Base-by-base conservation (phyloP, 2,888 invertebrate species). In the Eurytoma adleriae region DNA sequence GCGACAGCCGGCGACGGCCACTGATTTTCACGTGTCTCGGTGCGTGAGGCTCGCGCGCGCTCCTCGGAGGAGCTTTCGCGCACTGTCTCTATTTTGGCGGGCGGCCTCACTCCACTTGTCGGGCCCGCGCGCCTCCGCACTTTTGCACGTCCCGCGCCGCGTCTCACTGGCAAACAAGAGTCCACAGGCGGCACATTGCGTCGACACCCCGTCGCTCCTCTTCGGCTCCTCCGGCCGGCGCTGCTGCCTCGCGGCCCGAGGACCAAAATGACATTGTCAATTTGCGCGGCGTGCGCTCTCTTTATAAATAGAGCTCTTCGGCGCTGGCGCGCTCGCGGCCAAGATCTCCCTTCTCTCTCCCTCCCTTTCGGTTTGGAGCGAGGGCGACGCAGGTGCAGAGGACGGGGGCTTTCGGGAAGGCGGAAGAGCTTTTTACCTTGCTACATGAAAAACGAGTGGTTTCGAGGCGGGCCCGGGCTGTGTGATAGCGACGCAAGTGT, bases 391-490 rank as follows among this genome's bases (percentile, higher is more conserved):
- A 20, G 18, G 52, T 0, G 50, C 1, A n/a, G 27, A 59, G 3
- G 24, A 61, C n/a, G 69, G 20, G 13, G 56, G 59, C 3, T 57
- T 12, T n/a, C n/a, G 56, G 4, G 2, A 24, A 54, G 40, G 20
- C 7, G 13, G 18, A 16, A 61, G 27, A 24, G 27, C 88, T 88
- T 90, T 89, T 91, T 91, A 91, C 91, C 91, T 91, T 90, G 91
- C 90, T 90, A 90, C 90, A 90, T 90, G 90, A 90, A 90, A 90
- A 90, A 89, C 87, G 90, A 89, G 89, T 89, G 68, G 27, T 80
- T 72, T 67, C 66, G 59, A 88, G 87, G 87, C 85, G 89, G 90
- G 90, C 90, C 90, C 89, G 90, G 88, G 90, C 87, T 88, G 89
- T 89, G 89, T 88, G 89, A 88, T 89, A 57, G 27, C 16, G 52